Conservation (phyloP, 2,888 invertebrate species). For the Alcis repandata region DNA sequence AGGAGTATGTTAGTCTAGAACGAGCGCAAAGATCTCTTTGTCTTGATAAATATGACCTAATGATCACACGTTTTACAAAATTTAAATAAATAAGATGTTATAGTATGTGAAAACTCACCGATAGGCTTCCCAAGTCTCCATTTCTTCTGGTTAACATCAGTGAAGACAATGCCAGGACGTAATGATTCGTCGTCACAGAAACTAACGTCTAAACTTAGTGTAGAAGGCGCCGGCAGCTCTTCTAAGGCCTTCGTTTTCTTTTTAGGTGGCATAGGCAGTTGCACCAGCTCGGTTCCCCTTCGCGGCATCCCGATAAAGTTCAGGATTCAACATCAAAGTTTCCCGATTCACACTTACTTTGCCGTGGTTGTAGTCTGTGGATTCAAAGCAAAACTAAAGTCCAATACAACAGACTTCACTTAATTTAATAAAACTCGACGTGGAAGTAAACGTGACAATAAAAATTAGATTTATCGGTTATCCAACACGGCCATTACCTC, state of each 20-base stretch:
- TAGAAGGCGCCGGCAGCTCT: slow-evolving; percentile 50
- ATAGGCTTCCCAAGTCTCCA: slow-evolving; percentile 96
- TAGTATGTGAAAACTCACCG: slow-evolving; percentile 83
- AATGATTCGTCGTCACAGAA: slow-evolving; percentile 82
- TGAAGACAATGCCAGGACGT: slow-evolving; percentile 91
- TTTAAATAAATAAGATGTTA: neutral
- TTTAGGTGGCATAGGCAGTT: slow-evolving; percentile 67
- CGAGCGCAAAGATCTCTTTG: no score
- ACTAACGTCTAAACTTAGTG: slow-evolving; percentile 71
- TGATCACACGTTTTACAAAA: neutral
- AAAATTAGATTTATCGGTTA: slow-evolving; percentile 63
- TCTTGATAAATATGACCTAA: no score
- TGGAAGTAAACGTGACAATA: slow-evolving; percentile 63
- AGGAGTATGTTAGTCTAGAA: no score
- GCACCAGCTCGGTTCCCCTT: slow-evolving; percentile 68
- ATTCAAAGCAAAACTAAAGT: slow-evolving; percentile 23
- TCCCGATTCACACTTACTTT: slow-evolving; percentile 21
- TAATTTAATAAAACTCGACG: slow-evolving; percentile 66
- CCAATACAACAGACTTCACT: slow-evolving; percentile 39
- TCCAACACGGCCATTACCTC: slow-evolving; percentile 54
- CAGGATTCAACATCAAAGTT: slow-evolving; percentile 4
- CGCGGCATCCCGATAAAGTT: slow-evolving; percentile 68
- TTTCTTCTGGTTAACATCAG: slow-evolving; percentile 92
- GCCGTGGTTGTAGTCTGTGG: slow-evolving; percentile 31
- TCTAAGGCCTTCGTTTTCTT: slow-evolving; percentile 69